These are phyloP conservation scores for Sitophilus oryzae DNA, from an alignment of 1,140 invertebrate species.

Conservation along the genomic window DNA sequence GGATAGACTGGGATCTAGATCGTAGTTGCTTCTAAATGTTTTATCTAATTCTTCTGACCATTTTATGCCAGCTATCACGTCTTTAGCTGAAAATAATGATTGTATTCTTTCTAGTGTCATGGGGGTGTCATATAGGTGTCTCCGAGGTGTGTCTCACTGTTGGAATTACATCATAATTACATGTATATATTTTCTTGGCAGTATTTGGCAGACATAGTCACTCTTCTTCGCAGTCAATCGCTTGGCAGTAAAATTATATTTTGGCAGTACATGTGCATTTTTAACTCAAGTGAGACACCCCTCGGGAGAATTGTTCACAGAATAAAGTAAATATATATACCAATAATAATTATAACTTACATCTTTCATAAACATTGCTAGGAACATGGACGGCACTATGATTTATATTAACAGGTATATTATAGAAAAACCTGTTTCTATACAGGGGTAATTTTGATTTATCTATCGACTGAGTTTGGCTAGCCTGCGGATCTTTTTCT, in stretches of 20 bases:
- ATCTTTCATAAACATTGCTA: constrained; percentile 88
- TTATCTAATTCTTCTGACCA: constrained; percentile 84
- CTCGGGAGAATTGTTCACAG: too few species aligned
- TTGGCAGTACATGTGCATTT: too few species aligned
- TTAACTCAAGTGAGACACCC: too few species aligned
- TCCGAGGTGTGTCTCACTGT: too few species aligned
- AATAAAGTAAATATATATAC: too few species aligned
- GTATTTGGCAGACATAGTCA: too few species aligned
- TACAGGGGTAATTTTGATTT: constrained; percentile 51
- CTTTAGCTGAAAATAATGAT: constrained; percentile 50
- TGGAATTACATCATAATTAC: too few species aligned
- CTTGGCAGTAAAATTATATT: too few species aligned
- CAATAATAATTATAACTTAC: too few species aligned
- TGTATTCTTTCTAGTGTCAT: not conserved
- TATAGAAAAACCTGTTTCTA: constrained; percentile 70
- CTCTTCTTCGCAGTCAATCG: too few species aligned
- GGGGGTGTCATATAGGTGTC: too few species aligned
- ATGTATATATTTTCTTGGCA: too few species aligned
- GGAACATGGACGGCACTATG: constrained; percentile 91
- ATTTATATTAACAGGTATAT: constrained; percentile 74
- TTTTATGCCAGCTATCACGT: constrained; percentile 62
- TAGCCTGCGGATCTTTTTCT: constrained; percentile 36
- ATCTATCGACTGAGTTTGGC: constrained; percentile 46
- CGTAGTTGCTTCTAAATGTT: constrained; percentile 83
- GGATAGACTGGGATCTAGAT: constrained; percentile 78